Conservation (phyloP, 2,797 vertebrate genomes). For the Mastacembelus armatus region DNA sequence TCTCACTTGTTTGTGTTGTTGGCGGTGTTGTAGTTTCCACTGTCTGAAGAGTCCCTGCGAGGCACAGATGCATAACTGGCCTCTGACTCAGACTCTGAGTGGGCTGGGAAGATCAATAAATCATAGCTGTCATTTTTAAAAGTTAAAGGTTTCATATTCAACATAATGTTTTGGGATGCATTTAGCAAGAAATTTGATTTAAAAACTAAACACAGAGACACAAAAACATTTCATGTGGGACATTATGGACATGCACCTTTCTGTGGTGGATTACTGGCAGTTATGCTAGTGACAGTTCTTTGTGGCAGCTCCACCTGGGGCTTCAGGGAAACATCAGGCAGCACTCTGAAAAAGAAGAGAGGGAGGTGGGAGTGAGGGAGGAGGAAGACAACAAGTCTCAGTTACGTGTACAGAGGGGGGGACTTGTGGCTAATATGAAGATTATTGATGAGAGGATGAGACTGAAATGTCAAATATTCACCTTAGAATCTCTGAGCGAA, state of each 20-base stretch:
- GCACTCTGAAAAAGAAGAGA: conserved; percentile 81
- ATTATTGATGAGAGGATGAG: conserved; percentile 66
- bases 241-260: conserved; percentile 72
- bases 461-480: conserved; percentile 76
- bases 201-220: no score
- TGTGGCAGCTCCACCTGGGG: conserved; percentile 63
- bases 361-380: conserved; percentile 79
- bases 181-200: background rate
- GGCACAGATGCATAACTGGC: conserved; percentile 75
- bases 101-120: conserved; percentile 42
- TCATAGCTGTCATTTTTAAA: conserved; percentile 11
- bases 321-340: conserved; percentile 59
- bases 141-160: background rate
- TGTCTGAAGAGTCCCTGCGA: conserved; percentile 54
- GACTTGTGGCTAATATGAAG: conserved; percentile 62
- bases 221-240: no score
- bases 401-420: conserved; percentile 68
- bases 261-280: conserved; percentile 48
- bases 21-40: conserved; percentile 28
- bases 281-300: conserved; percentile 53
- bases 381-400: conserved; percentile 74
- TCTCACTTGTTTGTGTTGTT: conserved; percentile 69
- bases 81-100: conserved; percentile 81
- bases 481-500: conserved; percentile 69
- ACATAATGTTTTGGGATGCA: background rate